phyloP scores from a whole-genome alignment of 2,888 invertebrate genomes.

The Hipparchia sbordonii region DNA sequence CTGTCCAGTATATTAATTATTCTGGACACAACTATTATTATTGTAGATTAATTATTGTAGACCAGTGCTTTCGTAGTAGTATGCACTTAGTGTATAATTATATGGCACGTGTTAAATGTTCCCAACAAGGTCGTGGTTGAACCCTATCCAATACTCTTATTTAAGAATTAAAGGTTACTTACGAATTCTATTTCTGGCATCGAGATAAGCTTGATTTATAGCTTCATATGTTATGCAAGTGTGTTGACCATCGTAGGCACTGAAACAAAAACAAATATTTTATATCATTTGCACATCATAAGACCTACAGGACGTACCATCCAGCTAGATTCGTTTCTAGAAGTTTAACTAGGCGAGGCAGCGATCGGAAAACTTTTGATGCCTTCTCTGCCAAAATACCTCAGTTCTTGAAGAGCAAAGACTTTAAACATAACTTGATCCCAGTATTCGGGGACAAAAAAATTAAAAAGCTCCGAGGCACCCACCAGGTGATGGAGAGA shows the following conservation, averaged over 20 bases:
- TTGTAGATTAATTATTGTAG: too few species aligned
- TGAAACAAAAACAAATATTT: conserved; percentile 69
- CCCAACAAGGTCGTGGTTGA: background rate
- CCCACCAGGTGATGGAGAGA: too few species aligned
- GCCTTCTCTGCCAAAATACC: too few species aligned
- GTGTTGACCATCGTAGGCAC: conserved; percentile 86
- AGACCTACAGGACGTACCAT: background rate
- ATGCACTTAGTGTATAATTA: background rate
- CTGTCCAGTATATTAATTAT: too few species aligned
- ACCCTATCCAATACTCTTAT: background rate
- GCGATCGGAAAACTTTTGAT: too few species aligned
- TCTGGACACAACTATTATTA: too few species aligned
- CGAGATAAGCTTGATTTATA: conserved; percentile 93
- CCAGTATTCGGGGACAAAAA: too few species aligned
- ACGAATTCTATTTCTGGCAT: conserved; percentile 94
- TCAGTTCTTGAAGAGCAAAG: too few species aligned
- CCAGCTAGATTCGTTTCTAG: too few species aligned
- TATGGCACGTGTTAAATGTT: background rate
- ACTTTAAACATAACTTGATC: too few species aligned
- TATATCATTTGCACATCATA: background rate
- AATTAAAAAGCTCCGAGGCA: too few species aligned
- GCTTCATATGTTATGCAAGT: conserved; percentile 96
- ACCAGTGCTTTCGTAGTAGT: background rate
- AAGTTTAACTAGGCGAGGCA: too few species aligned
- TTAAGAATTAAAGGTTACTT: conserved; percentile 73